Conservation (phyloP, 2,888 invertebrate genomes). For the Heliconius sara region DNA sequence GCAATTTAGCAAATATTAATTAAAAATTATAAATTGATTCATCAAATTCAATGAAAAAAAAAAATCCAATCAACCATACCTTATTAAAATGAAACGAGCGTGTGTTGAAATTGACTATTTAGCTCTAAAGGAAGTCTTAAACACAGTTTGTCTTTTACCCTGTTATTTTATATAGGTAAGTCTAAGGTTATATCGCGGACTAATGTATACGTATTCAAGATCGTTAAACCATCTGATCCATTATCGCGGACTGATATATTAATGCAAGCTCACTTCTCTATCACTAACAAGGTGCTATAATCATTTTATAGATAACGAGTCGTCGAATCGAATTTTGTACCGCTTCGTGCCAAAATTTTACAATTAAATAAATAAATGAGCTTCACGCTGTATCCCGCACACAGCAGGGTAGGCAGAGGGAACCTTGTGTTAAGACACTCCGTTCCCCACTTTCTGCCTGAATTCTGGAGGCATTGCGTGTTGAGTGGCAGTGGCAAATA, state of each 20-base stretch:
- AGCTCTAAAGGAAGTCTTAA: conserved; percentile 19
- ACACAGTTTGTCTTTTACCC: conserved; percentile 7
- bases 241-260: conserved; percentile 45
- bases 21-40: too few species aligned
- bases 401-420: too few species aligned
- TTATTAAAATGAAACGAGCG: conserved; percentile 14
- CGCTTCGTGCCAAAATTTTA: not conserved
- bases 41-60: not conserved
- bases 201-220: conserved; percentile 32
- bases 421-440: too few species aligned
- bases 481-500: too few species aligned
- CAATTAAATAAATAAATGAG: not conserved
- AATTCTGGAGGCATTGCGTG: too few species aligned
- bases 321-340: not conserved
- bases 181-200: conserved; percentile 15
- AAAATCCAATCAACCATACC: not conserved
- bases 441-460: too few species aligned
- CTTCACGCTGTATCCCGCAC: too few species aligned
- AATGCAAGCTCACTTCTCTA: conserved; percentile 40
- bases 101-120: conserved; percentile 16
- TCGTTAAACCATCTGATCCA: conserved; percentile 40
- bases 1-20: too few species aligned
- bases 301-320: conserved; percentile 27
- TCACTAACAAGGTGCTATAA: conserved; percentile 32
- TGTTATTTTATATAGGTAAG: conserved; percentile 24